Evolutionary conservation across 2,888 invertebrate genomes (phyloP), one percentile per base, ranked within the genome.

Genomic region (Macrosiphum euphorbiae): DNA sequence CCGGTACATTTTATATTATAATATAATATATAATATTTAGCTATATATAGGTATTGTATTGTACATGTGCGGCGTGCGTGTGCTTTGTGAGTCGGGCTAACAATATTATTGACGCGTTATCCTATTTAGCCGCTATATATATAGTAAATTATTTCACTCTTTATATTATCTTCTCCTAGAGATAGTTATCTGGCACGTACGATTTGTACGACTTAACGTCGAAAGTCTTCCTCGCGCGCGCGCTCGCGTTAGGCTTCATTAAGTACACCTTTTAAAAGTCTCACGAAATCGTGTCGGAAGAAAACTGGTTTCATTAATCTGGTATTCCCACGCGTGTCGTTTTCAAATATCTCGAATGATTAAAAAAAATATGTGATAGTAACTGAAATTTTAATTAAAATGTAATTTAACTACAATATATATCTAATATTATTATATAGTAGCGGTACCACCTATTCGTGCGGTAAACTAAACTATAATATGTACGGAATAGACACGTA

Each of bases 311-410:
- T 78, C 78, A 67, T 78, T 67, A 78, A 92, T 88, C 88, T 78
- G 44, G 67, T 88, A 88, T 92, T 92, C 92, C 92, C 92, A 92
- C 92, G 92, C 92, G 92, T 78, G 44, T 78, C 50, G 16, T 88
- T 88, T 92, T 78, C 52, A 28, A 78, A 92, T 88, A 78, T 52
- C 44, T 88, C 44, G 7, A 67, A 78, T 52, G 67, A 92, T 92
- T 88, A 78, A 92, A 92, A 92, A 67, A 61, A 78, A 90, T 88
- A 24, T 50, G 26, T 87, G 10, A 50, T 13, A 13, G 44, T 61
- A 35, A 78, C 78, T 78, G 35, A 67, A 92, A 50, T 61, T 92
- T 92, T 28, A 50, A 88, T 92, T 92, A 92, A 88, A 92, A 50
- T 91, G 10, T 89, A 28, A 89, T 28, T 55, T 61, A 89, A 7